Evolutionary conservation across 2,113 vertebrate genomes (phyloP).

Genomic region (Eulemur rufifrons): DNA sequence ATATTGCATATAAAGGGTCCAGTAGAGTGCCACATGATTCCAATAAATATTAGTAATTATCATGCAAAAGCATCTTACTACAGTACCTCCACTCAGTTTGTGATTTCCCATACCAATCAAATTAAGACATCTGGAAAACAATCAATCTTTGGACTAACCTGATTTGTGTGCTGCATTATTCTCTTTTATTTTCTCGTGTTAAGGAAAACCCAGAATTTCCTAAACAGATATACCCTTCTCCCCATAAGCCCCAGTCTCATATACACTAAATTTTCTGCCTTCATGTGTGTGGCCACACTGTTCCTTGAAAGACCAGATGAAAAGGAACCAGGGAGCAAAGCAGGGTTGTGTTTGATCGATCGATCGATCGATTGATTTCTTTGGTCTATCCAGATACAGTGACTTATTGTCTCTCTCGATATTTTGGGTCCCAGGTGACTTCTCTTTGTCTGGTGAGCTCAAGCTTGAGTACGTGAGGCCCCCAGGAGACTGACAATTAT

Average conservation of each 20-base stretch:
- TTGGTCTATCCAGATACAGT: not conserved
- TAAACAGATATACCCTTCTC: not conserved
- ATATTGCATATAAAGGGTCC: not conserved
- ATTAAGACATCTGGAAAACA: slow-evolving; percentile 33
- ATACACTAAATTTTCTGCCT: not conserved
- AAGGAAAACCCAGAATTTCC: not conserved
- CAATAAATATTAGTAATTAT: not conserved
- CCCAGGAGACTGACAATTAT: slow-evolving; percentile 17
- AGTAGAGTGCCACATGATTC: not conserved
- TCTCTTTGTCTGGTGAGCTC: not conserved
- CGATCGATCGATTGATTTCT: not conserved
- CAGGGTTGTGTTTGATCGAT: not conserved
- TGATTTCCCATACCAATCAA: not conserved
- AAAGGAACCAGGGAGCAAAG: not conserved
- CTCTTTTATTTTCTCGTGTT: not conserved
- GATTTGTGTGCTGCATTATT: not conserved
- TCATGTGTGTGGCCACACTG: not conserved
- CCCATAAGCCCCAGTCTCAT: not conserved
- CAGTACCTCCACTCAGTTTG: not conserved
- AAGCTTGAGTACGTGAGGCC: not conserved
- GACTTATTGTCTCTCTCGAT: not conserved
- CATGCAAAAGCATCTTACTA: not conserved
- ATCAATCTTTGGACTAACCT: not conserved
- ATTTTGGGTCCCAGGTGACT: slow-evolving; percentile 7
- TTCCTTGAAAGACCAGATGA: not conserved